These are phyloP conservation scores for Stratiomys singularior DNA, from an alignment of 2,888 invertebrate species.

Conservation along the genomic window DNA sequence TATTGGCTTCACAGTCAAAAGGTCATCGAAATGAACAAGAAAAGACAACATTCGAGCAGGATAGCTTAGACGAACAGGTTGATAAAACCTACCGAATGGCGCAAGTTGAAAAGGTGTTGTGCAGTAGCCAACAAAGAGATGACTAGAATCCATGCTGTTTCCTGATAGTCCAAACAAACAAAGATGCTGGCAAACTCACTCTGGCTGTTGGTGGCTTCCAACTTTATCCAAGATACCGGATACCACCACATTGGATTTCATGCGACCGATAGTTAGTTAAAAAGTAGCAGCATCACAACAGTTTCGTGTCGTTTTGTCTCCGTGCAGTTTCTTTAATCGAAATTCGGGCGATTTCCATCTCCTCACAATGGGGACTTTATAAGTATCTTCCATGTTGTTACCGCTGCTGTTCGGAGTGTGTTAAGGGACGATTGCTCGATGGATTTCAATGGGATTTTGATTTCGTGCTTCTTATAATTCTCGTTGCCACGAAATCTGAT, in stretches of 20 bases:
- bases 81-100: background rate
- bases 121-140: background rate
- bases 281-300: too few relatives aligned
- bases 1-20: background rate
- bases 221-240: background rate
- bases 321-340: constrained; percentile 21
- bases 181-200: background rate
- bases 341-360: constrained; percentile 27
- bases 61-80: background rate
- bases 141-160: background rate
- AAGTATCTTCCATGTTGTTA: too few relatives aligned
- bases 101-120: background rate
- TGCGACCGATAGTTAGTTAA: background rate
- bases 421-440: too few relatives aligned
- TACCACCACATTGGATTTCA: background rate
- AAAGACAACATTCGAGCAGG: background rate
- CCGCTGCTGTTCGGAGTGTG: too few relatives aligned
- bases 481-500: constrained; percentile 22
- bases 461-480: too few relatives aligned
- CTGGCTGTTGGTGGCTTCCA: background rate
- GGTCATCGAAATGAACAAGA: background rate
- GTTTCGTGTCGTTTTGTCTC: background rate
- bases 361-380: constrained; percentile 4
- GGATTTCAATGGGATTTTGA: too few relatives aligned
- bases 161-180: background rate